Evolutionary conservation across 2,888 invertebrate genomes (phyloP).

Genomic region (Erynnis tages): DNA sequence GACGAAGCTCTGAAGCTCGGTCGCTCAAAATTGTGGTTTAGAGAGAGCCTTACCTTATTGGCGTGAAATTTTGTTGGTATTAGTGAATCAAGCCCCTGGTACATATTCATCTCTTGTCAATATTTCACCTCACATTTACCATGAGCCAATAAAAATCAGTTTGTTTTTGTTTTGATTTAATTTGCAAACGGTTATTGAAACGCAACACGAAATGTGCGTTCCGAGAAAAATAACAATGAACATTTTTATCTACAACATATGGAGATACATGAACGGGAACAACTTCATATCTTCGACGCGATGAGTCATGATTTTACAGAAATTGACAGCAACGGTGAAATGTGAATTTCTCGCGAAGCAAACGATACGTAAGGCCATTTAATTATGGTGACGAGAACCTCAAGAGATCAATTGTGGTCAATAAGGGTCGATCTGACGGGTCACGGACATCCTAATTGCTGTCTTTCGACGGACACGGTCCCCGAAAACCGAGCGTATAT

Average conservation of each 20-base stretch:
- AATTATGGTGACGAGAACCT: slow-evolving; percentile 44
- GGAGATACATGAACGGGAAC: slow-evolving; percentile 26
- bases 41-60: too few relatives aligned
- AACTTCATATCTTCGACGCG: slow-evolving; percentile 26
- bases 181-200: too few relatives aligned
- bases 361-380: slow-evolving; percentile 4
- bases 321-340: slow-evolving; percentile 31
- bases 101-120: not conserved
- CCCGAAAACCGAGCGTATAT: slow-evolving; percentile 35
- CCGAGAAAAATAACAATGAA: slow-evolving; percentile 24
- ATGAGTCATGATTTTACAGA: slow-evolving; percentile 34
- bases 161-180: too few relatives aligned
- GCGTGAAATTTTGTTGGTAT: too few relatives aligned
- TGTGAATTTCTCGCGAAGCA: slow-evolving; percentile 27
- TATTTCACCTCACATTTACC: not conserved
- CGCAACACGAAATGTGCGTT: slow-evolving; percentile 7
- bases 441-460: slow-evolving; percentile 69
- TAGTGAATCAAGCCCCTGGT: too few relatives aligned
- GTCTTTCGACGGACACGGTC: slow-evolving; percentile 40
- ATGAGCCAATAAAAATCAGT: not conserved
- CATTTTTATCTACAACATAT: slow-evolving; percentile 25
- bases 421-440: slow-evolving; percentile 65
- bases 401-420: slow-evolving; percentile 70
- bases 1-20: too few relatives aligned
- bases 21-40: too few relatives aligned